phyloP scores from a whole-genome alignment of 2,888 invertebrate genomes.

The Trissolcus japonicus region DNA sequence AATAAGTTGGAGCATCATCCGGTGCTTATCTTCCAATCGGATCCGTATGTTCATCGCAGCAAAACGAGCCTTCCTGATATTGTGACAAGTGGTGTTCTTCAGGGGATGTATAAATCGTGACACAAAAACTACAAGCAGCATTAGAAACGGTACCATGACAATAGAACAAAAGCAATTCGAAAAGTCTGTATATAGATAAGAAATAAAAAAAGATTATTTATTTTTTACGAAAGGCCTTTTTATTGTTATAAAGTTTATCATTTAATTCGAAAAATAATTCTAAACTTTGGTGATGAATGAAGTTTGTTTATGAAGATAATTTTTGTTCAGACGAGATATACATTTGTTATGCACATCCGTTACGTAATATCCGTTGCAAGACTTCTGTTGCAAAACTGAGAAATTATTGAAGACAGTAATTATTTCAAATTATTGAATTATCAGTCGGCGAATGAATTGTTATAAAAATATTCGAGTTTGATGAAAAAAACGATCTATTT shows the following conservation, averaged over 20 bases:
- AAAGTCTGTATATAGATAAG: constrained; percentile 29
- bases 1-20: constrained; percentile 70
- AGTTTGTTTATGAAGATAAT: constrained; percentile 24
- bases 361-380: not conserved
- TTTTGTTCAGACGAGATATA: constrained; percentile 19
- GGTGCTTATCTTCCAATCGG: constrained; percentile 72
- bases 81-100: constrained; percentile 75
- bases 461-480: too few species aligned
- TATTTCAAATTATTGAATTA: too few species aligned
- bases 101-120: constrained; percentile 72
- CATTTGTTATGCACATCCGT: constrained; percentile 7
- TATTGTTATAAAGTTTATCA: constrained; percentile 27
- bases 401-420: too few species aligned
- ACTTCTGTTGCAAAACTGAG: not conserved
- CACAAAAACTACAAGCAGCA: constrained; percentile 7
- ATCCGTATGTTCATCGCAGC: constrained; percentile 73
- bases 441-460: too few species aligned
- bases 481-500: too few species aligned
- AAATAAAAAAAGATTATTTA: constrained; percentile 54
- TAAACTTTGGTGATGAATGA: constrained; percentile 34
- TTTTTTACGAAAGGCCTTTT: constrained; percentile 52
- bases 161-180: not conserved
- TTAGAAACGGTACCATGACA: not conserved
- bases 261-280: constrained; percentile 46
- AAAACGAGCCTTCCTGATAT: constrained; percentile 74